A percentile compares a stretch with the other conserved stretches of the same genome.
phyloP scores from a whole-genome alignment of 2,797 vertebrate genomes.

The Taeniopygia guttata region DNA sequence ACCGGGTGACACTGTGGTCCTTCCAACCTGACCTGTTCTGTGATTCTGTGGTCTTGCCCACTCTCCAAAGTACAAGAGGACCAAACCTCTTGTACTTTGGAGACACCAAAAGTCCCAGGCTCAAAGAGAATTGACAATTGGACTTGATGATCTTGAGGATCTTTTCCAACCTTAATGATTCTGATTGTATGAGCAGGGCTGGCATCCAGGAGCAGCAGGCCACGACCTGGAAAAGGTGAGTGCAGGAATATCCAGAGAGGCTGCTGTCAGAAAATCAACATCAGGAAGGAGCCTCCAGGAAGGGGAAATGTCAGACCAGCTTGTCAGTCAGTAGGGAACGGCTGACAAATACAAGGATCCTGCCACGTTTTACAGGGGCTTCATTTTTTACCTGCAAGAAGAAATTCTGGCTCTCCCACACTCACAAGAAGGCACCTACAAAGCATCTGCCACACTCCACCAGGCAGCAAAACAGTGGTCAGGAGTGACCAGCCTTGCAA shows the following conservation, averaged over 20 bases:
- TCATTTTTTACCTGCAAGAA: neutral
- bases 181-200: neutral
- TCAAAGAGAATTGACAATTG: neutral
- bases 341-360: neutral
- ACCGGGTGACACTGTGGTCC: neutral
- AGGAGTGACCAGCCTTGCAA: neutral
- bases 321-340: neutral
- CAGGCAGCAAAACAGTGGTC: neutral
- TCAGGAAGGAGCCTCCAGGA: neutral
- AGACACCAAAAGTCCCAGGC: neutral
- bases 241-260: neutral
- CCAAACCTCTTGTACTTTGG: too few relatives aligned
- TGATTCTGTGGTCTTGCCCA: neutral
- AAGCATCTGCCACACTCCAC: neutral
- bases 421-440: accelerated
- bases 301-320: neutral
- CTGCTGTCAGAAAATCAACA: neutral
- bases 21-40: neutral
- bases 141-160: neutral
- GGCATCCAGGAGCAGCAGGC: neutral
- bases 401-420: neutral
- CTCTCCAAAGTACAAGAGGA: neutral
- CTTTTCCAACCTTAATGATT: neutral
- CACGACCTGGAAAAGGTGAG: neutral
- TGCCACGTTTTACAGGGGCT: accelerated